phyloP scores from a whole-genome alignment of 2,797 vertebrate genomes.

The Oreochromis mossambicus region DNA sequence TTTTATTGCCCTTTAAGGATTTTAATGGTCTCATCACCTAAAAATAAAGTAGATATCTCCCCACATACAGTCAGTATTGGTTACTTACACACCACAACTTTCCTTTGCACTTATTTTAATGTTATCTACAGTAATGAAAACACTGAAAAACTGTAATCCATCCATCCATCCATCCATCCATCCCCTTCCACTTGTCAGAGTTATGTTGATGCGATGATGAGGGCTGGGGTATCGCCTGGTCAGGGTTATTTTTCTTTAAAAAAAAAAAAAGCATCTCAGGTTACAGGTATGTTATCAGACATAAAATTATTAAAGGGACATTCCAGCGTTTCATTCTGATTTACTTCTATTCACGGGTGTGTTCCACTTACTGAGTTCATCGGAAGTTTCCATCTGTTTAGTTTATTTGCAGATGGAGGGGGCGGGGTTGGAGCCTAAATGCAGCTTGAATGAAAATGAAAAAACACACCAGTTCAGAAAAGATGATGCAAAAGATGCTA shows the following conservation, averaged over 20 bases:
- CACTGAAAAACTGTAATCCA: background rate
- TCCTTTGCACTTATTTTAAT: background rate
- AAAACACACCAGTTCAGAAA: background rate
- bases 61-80: background rate
- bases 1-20: background rate
- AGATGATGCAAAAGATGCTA: background rate
- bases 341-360: background rate
- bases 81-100: background rate
- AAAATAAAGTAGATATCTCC: background rate
- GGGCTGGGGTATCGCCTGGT: background rate
- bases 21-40: background rate
- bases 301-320: background rate
- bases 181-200: background rate
- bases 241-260: background rate
- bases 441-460: background rate
- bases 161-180: background rate
- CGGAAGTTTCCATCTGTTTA: background rate
- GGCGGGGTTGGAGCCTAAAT: background rate
- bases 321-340: background rate
- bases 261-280: background rate
- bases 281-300: background rate
- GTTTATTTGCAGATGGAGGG: background rate
- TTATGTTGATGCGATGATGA: background rate
- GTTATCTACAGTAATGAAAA: background rate
- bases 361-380: background rate